Evolutionary conservation across 2,888 invertebrate genomes (phyloP).

Genomic region (Parasteatoda lunata): DNA sequence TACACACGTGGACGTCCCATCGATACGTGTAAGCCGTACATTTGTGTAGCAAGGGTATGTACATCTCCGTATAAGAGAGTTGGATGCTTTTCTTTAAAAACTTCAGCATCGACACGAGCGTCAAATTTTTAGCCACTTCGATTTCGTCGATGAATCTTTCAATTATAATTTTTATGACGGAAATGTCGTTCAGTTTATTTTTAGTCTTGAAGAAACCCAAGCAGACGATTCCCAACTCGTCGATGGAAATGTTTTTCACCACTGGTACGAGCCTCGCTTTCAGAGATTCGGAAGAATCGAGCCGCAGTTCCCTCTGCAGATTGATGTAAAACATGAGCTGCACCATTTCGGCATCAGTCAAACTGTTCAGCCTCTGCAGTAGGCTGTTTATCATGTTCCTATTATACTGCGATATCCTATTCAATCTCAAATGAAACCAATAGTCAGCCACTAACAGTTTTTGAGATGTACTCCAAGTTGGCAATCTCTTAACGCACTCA

Average conservation of each 20-base stretch:
- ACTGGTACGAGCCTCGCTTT: constrained; percentile 15
- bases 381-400: constrained; percentile 13
- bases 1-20: constrained; percentile 31
- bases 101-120: constrained; percentile 36
- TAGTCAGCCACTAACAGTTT: constrained; percentile 55
- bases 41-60: constrained; percentile 23
- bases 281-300: background rate
- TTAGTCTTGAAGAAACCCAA: constrained; percentile 57
- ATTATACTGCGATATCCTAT: constrained; percentile 50
- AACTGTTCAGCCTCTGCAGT: background rate
- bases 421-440: constrained; percentile 54
- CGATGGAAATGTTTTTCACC: constrained; percentile 9
- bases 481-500: constrained; percentile 33
- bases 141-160: constrained; percentile 3
- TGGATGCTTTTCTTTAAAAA: constrained; percentile 51
- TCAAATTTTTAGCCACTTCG: background rate
- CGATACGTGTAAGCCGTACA: background rate
- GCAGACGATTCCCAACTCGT: constrained; percentile 54
- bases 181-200: constrained; percentile 19
- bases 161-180: constrained; percentile 15
- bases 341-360: constrained; percentile 35
- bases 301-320: constrained; percentile 40
- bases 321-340: constrained; percentile 62
- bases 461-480: constrained; percentile 26
- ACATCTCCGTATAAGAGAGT: background rate